Evolutionary conservation across 2,797 vertebrate species (phyloP).

Genomic region (Rachycentron canadum): DNA sequence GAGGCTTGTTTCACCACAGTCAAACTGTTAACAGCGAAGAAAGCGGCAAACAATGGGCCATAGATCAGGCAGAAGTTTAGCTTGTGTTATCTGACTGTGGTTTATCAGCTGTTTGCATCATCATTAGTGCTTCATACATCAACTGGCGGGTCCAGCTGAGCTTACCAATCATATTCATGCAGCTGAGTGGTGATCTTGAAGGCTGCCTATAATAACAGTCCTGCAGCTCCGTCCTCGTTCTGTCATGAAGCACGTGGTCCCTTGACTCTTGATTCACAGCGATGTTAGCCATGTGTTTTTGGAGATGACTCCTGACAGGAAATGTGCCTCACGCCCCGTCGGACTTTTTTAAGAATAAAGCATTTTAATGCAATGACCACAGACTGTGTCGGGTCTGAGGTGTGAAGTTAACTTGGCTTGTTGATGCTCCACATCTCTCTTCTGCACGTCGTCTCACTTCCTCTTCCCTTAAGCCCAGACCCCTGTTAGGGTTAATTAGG

Average conservation of each 20-base stretch:
- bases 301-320: neutral
- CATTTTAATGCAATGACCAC: neutral
- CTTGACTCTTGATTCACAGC: neutral
- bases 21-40: neutral
- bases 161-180: neutral
- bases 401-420: neutral
- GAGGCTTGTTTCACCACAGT: neutral
- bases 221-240: too few species aligned
- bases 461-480: conserved; percentile 26
- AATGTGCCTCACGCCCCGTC: neutral
- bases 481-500: conserved; percentile 68
- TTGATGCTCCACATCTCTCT: conserved; percentile 1
- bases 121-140: neutral
- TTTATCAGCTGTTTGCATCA: neutral
- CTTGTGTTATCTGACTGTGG: neutral
- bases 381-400: neutral
- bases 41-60: neutral
- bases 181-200: neutral
- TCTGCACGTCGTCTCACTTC: conserved; percentile 26
- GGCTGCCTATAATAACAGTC: neutral
- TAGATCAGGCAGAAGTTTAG: neutral
- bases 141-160: neutral
- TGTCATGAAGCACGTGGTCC: too few species aligned
- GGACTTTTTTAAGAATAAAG: neutral
- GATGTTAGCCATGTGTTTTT: neutral